Conservation (phyloP, 2,888 invertebrate genomes). For the Amorpha juglandis region DNA sequence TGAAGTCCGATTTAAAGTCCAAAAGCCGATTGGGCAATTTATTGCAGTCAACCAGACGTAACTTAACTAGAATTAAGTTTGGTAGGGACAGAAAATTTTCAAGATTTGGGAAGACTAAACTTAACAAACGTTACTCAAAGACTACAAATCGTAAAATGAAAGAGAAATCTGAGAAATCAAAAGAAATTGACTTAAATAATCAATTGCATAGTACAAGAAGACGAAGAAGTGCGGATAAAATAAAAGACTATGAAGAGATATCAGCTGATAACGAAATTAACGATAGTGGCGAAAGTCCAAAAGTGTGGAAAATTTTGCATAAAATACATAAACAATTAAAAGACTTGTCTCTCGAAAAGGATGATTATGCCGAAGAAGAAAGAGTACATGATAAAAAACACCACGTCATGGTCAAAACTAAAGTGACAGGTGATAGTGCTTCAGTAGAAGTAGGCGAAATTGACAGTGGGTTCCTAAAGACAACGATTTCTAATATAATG, state of each 20-base stretch:
- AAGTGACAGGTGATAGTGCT: slow-evolving; percentile 54
- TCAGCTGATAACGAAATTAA: slow-evolving; percentile 56
- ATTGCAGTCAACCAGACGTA: slow-evolving; percentile 38
- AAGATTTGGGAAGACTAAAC: slow-evolving; percentile 34
- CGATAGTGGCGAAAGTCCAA: slow-evolving; percentile 46
- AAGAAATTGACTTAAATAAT: slow-evolving; percentile 25
- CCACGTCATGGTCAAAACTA: slow-evolving; percentile 50
- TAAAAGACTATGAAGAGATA: slow-evolving; percentile 18
- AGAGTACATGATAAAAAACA: slow-evolving; percentile 2
- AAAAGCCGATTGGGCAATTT: slow-evolving; percentile 46
- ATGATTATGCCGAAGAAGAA: slow-evolving; percentile 40
- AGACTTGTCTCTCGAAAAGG: slow-evolving; percentile 48
- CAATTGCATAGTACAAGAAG: slow-evolving; percentile 31
- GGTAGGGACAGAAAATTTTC: slow-evolving; percentile 25
- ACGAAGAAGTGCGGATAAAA: slow-evolving; percentile 31
- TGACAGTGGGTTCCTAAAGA: slow-evolving; percentile 56
- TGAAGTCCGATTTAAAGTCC: slow-evolving; percentile 42
- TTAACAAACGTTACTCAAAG: slow-evolving; percentile 31
- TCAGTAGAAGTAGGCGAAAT: slow-evolving; percentile 53
- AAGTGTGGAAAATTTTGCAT: slow-evolving; percentile 57
- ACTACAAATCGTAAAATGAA: neutral
- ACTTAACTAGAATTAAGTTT: slow-evolving; percentile 33
- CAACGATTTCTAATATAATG: slow-evolving; percentile 60
- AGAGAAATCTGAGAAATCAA: slow-evolving; percentile 13
- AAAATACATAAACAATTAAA: slow-evolving; percentile 58